Base-by-base conservation (phyloP, 2,888 invertebrate species). In the Andrena trimmerana region DNA sequence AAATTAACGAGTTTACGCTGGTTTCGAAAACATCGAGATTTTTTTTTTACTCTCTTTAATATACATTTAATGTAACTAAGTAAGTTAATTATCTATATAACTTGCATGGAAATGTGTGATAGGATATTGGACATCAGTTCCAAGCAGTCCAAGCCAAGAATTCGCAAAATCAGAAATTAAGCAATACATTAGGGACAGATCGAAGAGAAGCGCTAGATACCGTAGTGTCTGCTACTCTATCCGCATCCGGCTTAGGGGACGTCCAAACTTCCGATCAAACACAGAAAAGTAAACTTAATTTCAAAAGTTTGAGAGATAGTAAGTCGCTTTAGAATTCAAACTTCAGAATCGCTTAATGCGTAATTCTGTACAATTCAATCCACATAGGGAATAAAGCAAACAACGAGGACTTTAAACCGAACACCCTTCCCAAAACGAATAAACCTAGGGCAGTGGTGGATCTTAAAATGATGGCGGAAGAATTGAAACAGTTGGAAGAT, bases 401-500 rank as follows among this genome's bases (percentile, higher is more conserved):
- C 1, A 66, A 48, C 7, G 59, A 83, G 2, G 70, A 73, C 20
- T 4, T 78, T 0, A 62, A 71, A 71, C 36, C 79, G 60, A 84
- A 74, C n/a, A 2, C 8, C 7, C 54, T 20, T 65, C 48, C 57
- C 0, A 16, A 60, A 42, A 90, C 85, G 72, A 87, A 83, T 65
- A 90, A 88, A 71, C 16, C 62, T 36, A 86, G 86, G 68, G 86
- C 86, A 4, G 78, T 88, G 4, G 90, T 91, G 3, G 88, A 91
- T 82, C 74, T 92, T 33, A 85, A 91, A 78, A 81, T 81, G 82
- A 91, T 92, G 91, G 86, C 84, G 66, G 85, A 90, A 42, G 92
- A 93, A 84, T 89, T 93, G 48, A 91, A 90, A 68, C 93, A 92
- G 69, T 85, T 94, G 48, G 90, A 93, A 77, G 94, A 94, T 89